Base-by-base conservation (phyloP, 2,113 vertebrate species). In the Nicator chloris region DNA sequence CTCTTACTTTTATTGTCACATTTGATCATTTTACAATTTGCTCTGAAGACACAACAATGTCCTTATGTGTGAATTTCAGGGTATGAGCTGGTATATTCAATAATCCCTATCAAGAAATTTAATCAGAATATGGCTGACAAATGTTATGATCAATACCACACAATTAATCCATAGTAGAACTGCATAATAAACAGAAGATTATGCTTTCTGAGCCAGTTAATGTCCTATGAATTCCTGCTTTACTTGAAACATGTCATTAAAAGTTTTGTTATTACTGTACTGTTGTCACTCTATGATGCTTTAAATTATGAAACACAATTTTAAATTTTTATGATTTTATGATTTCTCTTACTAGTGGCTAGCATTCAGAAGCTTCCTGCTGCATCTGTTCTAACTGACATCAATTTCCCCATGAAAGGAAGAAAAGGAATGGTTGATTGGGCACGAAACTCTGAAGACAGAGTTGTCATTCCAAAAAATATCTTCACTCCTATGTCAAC, bases 381-480 rank as follows among this genome's bases (percentile, higher is more conserved):
- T 37, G 98, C 99, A 68, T 99, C 99, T 37, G 99, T 99, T 96
- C 98, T 99, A 98, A 99, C 99, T 9, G 99, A 99, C 97, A 99
- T 99, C 97, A 99, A 99, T 98, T 99, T 99, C 96, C 99, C 99
- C 31, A 99, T 99, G 99, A 99, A 99, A 98, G 99, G 99, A 95
- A 98, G 99, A 91, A 99, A 99, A 97, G 99, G 99, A 89, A 99
- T 99, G 99, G 99, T 99, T 68, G 99, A 99, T 91, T 99, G 99
- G 99, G 99, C 99, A 96, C 98, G 99, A 80, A 99, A 99, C 96
- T 99, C 99, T 23, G 99, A 99, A 98, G 99, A 99, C 90, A 99
- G 99, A 85, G 99, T 99, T 73, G 99, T 99, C 76, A 99, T 99
- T 97, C 99, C 99, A 70, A 99, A 99, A 98, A 99, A 98, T 93